Percentiles rank a stretch among this genome's conserved stretches.
phyloP scores from a whole-genome alignment of 2,113 vertebrate genomes.

The Heterochromis multidens region DNA sequence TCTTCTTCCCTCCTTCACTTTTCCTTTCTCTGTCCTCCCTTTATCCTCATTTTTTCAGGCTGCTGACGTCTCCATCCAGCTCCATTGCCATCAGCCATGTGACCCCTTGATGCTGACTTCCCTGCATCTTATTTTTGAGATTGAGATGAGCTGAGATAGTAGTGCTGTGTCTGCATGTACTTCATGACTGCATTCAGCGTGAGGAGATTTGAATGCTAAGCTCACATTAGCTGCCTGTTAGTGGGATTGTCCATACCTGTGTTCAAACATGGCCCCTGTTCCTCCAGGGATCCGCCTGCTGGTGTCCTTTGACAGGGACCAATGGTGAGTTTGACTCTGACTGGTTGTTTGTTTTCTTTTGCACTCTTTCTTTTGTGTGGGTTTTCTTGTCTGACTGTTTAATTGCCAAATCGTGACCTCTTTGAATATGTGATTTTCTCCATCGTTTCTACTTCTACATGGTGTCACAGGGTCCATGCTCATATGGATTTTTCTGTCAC shows the following conservation, averaged over 20 bases:
- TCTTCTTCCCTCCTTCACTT: background rate
- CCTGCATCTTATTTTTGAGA: background rate
- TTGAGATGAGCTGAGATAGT: background rate
- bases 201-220: background rate
- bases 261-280: conserved; percentile 64
- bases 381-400: no score
- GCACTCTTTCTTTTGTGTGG: no score
- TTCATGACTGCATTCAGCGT: background rate
- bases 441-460: background rate
- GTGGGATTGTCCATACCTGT: background rate
- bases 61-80: background rate
- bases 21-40: background rate
- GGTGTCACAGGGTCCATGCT: background rate
- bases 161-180: background rate
- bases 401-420: no score
- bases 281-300: conserved; percentile 74
- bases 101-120: background rate
- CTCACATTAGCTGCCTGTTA: background rate
- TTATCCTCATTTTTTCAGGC: background rate
- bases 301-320: conserved; percentile 70
- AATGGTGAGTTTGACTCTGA: conserved; percentile 63
- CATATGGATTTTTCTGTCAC: no score
- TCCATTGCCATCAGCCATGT: background rate
- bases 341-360: background rate
- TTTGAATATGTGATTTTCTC: background rate